A percentile compares a stretch with the other conserved stretches of the same genome.
Conservation (phyloP, 2,113 vertebrate species). For the Labeo catla region DNA sequence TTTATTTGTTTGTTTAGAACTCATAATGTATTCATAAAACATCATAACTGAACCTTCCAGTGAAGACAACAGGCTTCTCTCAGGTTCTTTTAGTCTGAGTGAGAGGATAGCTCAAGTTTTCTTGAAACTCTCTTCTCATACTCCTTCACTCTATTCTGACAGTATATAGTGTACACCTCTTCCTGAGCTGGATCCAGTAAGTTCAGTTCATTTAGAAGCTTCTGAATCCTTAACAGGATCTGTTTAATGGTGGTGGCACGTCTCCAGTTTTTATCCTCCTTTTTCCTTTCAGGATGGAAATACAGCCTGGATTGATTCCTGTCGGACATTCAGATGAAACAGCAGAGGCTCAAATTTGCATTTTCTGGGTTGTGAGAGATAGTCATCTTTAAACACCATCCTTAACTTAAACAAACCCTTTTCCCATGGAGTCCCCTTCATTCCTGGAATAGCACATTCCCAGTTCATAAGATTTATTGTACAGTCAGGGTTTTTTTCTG, state of each 20-base stretch:
- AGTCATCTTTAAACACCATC: conserved; percentile 86
- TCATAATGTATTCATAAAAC: too few species aligned
- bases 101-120: too few species aligned
- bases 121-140: too few species aligned
- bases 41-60: neutral
- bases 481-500: conserved; percentile 95
- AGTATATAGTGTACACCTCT: conserved; percentile 99
- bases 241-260: conserved; percentile 99
- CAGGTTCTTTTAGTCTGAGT: neutral
- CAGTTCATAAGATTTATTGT: conserved; percentile 99
- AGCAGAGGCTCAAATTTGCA: conserved; percentile 98
- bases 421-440: conserved; percentile 91
- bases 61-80: neutral
- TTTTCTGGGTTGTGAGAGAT: conserved; percentile 80
- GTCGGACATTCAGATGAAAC: conserved; percentile 97
- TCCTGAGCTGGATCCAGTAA: conserved; percentile 99
- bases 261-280: conserved; percentile 99
- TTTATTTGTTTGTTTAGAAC: too few species aligned
- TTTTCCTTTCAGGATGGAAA: conserved; percentile 85
- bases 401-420: conserved; percentile 82
- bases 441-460: conserved; percentile 98
- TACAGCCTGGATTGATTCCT: conserved; percentile 74
- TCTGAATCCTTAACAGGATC: conserved; percentile 99
- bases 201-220: conserved; percentile 99
- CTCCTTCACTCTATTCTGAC: conserved; percentile 50